Conservation (phyloP, 2,113 vertebrate species). For the Balaeniceps rex region DNA sequence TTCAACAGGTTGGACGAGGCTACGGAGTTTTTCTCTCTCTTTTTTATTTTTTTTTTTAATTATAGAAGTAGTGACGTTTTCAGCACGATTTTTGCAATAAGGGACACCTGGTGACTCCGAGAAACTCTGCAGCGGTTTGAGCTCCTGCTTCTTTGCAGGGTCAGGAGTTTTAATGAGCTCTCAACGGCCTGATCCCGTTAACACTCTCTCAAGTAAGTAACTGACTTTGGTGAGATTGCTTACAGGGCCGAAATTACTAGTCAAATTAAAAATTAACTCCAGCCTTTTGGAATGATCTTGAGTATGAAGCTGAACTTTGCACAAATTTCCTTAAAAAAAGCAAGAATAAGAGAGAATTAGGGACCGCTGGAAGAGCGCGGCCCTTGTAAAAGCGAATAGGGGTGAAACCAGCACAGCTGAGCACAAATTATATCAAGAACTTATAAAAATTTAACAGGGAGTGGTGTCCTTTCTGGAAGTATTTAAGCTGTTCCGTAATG, state of each 20-base stretch:
- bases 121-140: background rate
- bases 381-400: background rate
- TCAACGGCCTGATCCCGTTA: background rate
- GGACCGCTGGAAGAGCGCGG: background rate
- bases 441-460: background rate
- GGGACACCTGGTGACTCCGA: background rate
- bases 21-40: background rate
- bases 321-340: background rate
- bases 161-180: background rate
- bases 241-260: background rate
- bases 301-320: background rate
- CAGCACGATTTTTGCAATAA: constrained; percentile 8
- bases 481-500: background rate
- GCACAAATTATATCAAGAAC: background rate
- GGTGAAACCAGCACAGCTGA: background rate
- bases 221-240: background rate
- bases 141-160: background rate
- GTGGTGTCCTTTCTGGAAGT: background rate
- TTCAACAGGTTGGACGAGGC: background rate
- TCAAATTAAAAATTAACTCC: background rate
- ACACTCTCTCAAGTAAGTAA: background rate
- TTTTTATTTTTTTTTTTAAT: background rate
- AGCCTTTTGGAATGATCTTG: background rate
- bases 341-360: background rate
- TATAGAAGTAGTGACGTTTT: background rate